These are phyloP conservation scores for Cyanistes caeruleus DNA, from an alignment of 2,113 vertebrate species.

Conservation along the genomic window DNA sequence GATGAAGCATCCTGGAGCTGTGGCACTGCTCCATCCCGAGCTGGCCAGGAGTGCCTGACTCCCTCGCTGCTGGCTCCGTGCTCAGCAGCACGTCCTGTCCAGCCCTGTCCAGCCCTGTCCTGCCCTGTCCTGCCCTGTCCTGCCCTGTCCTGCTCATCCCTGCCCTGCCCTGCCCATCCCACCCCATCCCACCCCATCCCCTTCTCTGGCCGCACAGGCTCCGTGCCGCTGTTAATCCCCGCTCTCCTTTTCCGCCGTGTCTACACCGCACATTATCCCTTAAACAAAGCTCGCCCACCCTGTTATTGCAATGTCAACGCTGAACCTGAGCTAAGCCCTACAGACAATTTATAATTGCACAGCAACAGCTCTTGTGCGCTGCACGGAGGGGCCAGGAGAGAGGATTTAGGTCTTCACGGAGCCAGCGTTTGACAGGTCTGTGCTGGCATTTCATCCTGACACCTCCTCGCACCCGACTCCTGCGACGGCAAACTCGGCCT, in stretches of 20 bases:
- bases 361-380: neutral
- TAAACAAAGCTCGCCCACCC: slow-evolving; percentile 58
- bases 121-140: no score
- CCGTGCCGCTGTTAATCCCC: no score
- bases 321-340: slow-evolving; percentile 40
- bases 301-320: slow-evolving; percentile 42
- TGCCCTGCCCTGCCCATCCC: no score
- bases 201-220: no score
- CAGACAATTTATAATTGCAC: slow-evolving; percentile 66
- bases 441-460: slow-evolving; percentile 47
- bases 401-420: slow-evolving; percentile 35
- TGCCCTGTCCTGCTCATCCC: no score
- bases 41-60: rapidly evolving
- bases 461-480: slow-evolving; percentile 67
- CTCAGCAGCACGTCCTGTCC: no score
- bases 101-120: no score
- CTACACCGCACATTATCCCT: neutral
- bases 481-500: neutral
- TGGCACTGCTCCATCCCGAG: rapidly evolving
- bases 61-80: no score
- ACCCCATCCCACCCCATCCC: no score
- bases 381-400: neutral
- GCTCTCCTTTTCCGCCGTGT: neutral
- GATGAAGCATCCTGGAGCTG: rapidly evolving
- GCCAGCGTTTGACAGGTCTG: slow-evolving; percentile 36